Conservation (phyloP, 2,797 vertebrate genomes). For the Lerista edwardsae region DNA sequence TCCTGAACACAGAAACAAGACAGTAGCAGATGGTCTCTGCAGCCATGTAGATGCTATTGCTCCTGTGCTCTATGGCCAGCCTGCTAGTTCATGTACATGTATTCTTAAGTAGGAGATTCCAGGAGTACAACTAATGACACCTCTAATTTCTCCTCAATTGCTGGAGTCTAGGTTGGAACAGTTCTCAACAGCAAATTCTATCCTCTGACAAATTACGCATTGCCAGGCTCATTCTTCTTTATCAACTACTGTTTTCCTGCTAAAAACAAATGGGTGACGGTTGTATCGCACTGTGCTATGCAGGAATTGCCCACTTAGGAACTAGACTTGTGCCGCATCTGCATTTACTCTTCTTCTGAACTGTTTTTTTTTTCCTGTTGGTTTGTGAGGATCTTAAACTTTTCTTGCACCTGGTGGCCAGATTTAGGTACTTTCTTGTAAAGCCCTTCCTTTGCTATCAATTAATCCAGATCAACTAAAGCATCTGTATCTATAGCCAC, state of each 20-base stretch:
- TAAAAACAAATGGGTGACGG: background rate
- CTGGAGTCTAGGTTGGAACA: background rate
- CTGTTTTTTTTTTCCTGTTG: no score
- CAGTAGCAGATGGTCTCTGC: background rate
- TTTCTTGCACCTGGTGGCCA: no score
- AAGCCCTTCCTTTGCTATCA: background rate
- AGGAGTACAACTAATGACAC: background rate
- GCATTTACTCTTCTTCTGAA: background rate
- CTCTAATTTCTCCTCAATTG: background rate
- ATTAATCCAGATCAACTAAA: background rate
- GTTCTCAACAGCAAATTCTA: no score
- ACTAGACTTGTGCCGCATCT: no score
- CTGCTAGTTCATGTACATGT: no score
- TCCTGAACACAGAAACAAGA: background rate
- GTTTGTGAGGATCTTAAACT: no score
- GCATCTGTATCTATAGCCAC: background rate
- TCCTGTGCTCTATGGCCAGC: no score
- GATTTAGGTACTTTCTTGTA: background rate
- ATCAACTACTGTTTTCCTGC: background rate
- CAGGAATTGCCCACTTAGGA: no score
- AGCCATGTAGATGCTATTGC: background rate
- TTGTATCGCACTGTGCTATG: no score
- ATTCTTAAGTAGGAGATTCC: no score
- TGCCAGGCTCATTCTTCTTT: background rate
- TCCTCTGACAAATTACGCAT: background rate